Conservation (phyloP, 1,140 invertebrate genomes). For the Mercenaria mercenaria region DNA sequence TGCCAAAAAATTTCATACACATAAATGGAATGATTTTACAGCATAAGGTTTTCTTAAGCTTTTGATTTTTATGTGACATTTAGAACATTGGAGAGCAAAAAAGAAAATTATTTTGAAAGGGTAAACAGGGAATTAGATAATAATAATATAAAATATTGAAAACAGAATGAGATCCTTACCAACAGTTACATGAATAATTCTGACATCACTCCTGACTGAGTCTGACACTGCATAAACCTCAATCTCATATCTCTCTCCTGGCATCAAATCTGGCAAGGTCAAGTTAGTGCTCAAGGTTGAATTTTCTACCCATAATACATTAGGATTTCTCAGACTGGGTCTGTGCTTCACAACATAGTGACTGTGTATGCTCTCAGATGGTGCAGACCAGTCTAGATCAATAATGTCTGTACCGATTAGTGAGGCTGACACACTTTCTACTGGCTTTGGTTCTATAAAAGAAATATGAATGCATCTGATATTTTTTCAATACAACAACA, state of each 20-base stretch:
- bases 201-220: conserved; percentile 43
- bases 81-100: too few species aligned
- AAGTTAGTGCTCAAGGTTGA: conserved; percentile 49
- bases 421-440: conserved; percentile 19
- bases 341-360: conserved; percentile 44
- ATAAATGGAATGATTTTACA: too few species aligned
- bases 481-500: too few species aligned
- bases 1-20: too few species aligned
- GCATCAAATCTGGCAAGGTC: conserved; percentile 44
- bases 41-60: too few species aligned
- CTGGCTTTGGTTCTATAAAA: conserved; percentile 55
- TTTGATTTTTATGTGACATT: too few species aligned
- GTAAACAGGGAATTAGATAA: too few species aligned
- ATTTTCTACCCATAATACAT: conserved; percentile 56
- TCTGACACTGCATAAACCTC: conserved; percentile 50
- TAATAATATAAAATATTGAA: too few species aligned
- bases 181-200: neutral
- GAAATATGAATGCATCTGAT: neutral
- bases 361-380: conserved; percentile 18
- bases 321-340: conserved; percentile 39
- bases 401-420: neutral
- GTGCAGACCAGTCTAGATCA: conserved; percentile 40
- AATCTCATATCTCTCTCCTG: conserved; percentile 62
- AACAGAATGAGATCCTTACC: too few species aligned
- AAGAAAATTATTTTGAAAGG: too few species aligned